Evolutionary conservation across 2,113 vertebrate genomes (phyloP).

Genomic region (Gobius niger): DNA sequence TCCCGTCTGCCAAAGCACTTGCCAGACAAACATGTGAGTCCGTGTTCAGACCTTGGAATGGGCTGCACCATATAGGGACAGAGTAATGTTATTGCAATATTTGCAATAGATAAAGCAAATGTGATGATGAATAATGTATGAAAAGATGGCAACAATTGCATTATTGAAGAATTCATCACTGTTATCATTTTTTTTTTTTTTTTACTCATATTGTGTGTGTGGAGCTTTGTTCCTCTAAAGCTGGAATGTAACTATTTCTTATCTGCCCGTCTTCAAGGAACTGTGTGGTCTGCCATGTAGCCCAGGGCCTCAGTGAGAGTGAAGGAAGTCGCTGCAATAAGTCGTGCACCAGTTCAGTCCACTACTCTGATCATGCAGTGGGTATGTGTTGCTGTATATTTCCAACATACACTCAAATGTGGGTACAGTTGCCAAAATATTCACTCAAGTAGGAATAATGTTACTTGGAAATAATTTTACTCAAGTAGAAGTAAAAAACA

Average conservation of each 20-base stretch:
- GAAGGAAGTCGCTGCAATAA: slow-evolving; percentile 78
- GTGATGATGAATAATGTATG: no score
- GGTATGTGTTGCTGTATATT: slow-evolving; percentile 69
- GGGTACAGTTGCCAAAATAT: no score
- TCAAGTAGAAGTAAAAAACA: no score
- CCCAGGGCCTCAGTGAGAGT: slow-evolving; percentile 76
- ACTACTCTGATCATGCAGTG: slow-evolving; percentile 76
- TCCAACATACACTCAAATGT: no score
- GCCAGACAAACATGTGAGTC: slow-evolving; percentile 74
- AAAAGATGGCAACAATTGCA: no score
- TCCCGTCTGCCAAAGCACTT: slow-evolving; percentile 82
- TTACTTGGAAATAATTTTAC: no score
- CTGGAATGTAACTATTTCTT: neutral
- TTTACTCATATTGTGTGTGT: slow-evolving; percentile 3
- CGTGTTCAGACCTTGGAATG: neutral
- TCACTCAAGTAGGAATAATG: no score
- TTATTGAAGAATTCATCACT: no score
- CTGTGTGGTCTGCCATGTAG: slow-evolving; percentile 84
- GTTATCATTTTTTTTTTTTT: no score
- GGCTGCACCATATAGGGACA: no score
- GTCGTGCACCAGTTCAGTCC: slow-evolving; percentile 80
- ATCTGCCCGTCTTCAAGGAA: slow-evolving; percentile 74
- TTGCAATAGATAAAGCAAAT: no score
- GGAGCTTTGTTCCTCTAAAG: neutral
- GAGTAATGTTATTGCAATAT: no score